Evolutionary conservation across 2,797 vertebrate species (phyloP), one percentile per base, ranked within the genome.

Genomic region (Gymnodraco acuticeps): DNA sequence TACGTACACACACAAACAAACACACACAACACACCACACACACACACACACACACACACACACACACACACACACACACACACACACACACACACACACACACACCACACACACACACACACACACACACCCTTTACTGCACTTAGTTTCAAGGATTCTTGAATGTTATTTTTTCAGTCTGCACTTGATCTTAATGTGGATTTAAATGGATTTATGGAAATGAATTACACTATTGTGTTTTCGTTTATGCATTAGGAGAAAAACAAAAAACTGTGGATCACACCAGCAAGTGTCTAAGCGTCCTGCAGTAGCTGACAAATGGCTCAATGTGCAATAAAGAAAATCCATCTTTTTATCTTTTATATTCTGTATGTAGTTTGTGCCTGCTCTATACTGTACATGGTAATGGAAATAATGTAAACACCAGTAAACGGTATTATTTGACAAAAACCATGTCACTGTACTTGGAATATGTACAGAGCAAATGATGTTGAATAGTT

Each of bases 201-300:
- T 88, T 88, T 90, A 78, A 87, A 85, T 75, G 41, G 73, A 71
- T 89, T 90, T 83, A 84, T 89, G 82, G 73, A 88, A 93, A 92
- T 89, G 14, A 86, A 84, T 81, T 70, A 56, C 70, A 38, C 41
- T 71, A 60, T 70, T 75, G 54, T 82, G 52, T 58, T 70, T 77
- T 79, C 50, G 10, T 81, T 81, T 60, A 78, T 86, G 69, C 52
- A 80, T 83, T 71, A 72, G 41, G 15, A 59, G 38, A 13, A n/a
- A 1, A 43, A 23, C 27, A 72, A 56, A 38, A 74, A 56, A 33
- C 4, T 27, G 42, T 64, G 68, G n/a, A n/a, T 79, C 66, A 76
- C 60, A 73, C 76, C 63, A 80, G 75, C 59, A 63, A 75, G 33
- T 77, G 76, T 86, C 51, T 14, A 59, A 79, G 66, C 70, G 72